Evolutionary conservation across 2,113 vertebrate species (phyloP).

Genomic region (Spea bombifrons): DNA sequence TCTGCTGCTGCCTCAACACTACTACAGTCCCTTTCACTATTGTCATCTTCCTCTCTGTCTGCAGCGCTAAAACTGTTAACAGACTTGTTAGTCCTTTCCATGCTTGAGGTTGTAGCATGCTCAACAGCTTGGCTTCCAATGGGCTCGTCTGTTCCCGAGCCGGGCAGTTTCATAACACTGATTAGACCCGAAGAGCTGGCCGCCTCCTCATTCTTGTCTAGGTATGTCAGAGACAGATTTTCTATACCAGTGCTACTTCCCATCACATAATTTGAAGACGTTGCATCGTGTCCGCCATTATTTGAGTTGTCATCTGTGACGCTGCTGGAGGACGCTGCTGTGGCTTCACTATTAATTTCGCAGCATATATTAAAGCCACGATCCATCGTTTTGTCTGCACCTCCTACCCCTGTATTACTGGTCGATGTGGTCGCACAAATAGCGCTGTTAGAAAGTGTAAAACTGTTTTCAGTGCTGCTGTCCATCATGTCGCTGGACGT

Average conservation of each 20-base stretch:
- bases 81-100: constrained; percentile 4
- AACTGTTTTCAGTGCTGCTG: constrained; percentile 26
- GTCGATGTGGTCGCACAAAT: constrained; percentile 26
- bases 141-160: not conserved
- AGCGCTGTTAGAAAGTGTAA: constrained; percentile 7
- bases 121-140: not conserved
- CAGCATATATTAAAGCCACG: not conserved
- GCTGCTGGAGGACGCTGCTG: constrained; percentile 54
- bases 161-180: not conserved
- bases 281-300: constrained; percentile 19
- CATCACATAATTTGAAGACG: constrained; percentile 38
- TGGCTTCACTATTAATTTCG: constrained; percentile 42
- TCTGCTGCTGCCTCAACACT: constrained; percentile 51
- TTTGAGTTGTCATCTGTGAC: constrained; percentile 1
- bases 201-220: constrained; percentile 27
- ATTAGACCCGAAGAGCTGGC: constrained; percentile 28
- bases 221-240: not conserved
- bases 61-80: not conserved
- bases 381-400: not conserved
- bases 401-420: not conserved
- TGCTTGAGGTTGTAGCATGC: constrained; percentile 35
- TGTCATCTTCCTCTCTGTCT: constrained; percentile 16
- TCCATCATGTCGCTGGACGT: constrained; percentile 33
- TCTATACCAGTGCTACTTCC: not conserved
- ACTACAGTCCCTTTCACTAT: not conserved